Evolutionary conservation across 2,797 vertebrate genomes (phyloP).

Genomic region (Schizopygopsis pylzovi): DNA sequence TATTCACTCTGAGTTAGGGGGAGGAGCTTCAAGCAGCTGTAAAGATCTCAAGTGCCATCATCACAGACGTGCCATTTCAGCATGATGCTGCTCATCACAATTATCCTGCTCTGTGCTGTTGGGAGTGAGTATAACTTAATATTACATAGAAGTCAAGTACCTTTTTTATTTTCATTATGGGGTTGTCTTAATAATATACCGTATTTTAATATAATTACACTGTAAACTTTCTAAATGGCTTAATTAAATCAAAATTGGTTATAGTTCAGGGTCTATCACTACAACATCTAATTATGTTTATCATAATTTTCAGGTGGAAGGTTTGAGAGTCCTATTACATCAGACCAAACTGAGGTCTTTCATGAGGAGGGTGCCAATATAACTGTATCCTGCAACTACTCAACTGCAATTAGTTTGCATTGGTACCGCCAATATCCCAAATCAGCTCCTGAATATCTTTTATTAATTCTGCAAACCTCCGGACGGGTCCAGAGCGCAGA

Average conservation of each 20-base stretch:
- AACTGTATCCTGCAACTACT: conserved; percentile 44
- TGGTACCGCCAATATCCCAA: conserved; percentile 37
- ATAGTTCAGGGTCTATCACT: neutral
- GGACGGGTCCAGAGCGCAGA: neutral
- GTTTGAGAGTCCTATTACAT: conserved; percentile 16
- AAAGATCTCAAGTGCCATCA: neutral
- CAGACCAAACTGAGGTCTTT: conserved; percentile 4
- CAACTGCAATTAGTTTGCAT: neutral
- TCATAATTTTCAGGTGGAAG: conserved; percentile 39
- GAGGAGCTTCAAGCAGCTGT: conserved; percentile 10
- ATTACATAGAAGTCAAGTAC: neutral
- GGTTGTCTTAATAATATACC: neutral
- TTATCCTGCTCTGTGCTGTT: conserved; percentile 14
- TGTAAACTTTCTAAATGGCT: neutral
- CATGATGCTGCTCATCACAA: conserved; percentile 1
- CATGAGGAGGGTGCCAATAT: conserved; percentile 2
- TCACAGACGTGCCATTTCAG: neutral
- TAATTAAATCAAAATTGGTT: neutral
- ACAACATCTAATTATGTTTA: neutral
- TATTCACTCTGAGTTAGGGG: neutral
- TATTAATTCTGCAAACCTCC: conserved; percentile 24
- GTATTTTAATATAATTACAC: neutral
- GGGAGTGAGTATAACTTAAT: conserved; percentile 10
- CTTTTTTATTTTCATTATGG: neutral
- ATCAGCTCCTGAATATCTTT: conserved; percentile 37